phyloP scores from a whole-genome alignment of 2,113 vertebrate species.

The Hippolais icterina region DNA sequence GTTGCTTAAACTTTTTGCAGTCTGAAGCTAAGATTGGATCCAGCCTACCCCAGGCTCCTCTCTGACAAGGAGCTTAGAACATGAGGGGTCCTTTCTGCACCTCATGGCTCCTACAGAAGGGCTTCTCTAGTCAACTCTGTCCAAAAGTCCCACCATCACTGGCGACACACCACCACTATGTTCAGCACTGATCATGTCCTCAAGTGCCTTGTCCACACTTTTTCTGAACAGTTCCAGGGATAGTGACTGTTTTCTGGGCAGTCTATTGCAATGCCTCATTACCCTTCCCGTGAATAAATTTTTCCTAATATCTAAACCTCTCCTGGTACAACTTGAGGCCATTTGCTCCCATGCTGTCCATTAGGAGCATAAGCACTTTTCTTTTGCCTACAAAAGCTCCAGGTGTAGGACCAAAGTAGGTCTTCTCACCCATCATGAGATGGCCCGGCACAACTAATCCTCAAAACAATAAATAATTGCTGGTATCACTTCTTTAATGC shows the following conservation, averaged over 20 bases:
- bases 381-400: background rate
- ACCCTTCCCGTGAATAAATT: background rate
- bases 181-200: background rate
- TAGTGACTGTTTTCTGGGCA: background rate
- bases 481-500: background rate
- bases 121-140: background rate
- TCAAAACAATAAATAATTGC: background rate
- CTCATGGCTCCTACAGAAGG: background rate
- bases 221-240: background rate
- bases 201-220: no score
- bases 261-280: background rate
- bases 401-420: background rate
- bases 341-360: background rate
- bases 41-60: background rate
- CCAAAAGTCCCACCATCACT: background rate
- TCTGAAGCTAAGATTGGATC: no score
- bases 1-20: background rate
- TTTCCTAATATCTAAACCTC: background rate
- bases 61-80: background rate
- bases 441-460: background rate
- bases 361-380: background rate
- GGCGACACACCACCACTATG: fast-evolving
- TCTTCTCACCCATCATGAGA: background rate
- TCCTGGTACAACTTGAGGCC: background rate
- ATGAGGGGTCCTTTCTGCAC: background rate